These are phyloP conservation scores for Pagrus major DNA, from an alignment of 2,113 vertebrate species.

Conservation along the genomic window DNA sequence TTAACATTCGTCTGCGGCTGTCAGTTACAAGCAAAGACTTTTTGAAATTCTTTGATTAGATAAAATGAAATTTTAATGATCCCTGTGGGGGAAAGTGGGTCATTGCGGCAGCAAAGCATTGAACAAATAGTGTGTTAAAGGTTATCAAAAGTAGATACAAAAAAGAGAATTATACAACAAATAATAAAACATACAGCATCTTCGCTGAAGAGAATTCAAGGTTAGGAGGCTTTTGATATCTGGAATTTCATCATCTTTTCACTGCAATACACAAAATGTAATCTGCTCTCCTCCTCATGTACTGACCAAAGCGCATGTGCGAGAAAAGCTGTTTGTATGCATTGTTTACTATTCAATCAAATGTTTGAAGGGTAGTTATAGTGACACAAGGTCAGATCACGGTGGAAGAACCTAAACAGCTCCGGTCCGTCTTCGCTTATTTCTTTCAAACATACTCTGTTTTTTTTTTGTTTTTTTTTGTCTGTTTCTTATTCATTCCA, in stretches of 20 bases:
- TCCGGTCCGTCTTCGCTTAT: conserved; percentile 41
- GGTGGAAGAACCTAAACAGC: conserved; percentile 29
- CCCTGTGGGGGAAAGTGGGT: conserved; percentile 59
- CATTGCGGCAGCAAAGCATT: conserved; percentile 44
- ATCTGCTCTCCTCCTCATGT: neutral
- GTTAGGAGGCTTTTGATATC: conserved; percentile 20
- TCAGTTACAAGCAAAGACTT: conserved; percentile 46
- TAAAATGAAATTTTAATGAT: conserved; percentile 69
- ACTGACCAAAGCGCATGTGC: conserved; percentile 5
- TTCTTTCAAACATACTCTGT: conserved; percentile 47
- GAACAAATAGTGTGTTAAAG: conserved; percentile 65
- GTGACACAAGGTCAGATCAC: conserved; percentile 58
- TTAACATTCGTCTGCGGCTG: conserved; percentile 32
- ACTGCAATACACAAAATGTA: no score
- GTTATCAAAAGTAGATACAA: conserved; percentile 50
- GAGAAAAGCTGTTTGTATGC: conserved; percentile 43
- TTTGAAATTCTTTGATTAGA: conserved; percentile 64
- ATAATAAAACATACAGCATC: conserved; percentile 31
- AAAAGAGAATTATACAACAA: conserved; percentile 18
- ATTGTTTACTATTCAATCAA: conserved; percentile 46
- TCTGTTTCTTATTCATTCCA: conserved; percentile 34
- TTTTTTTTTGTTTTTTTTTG: conserved; percentile 51
- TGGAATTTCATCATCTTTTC: no score
- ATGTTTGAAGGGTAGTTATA: conserved; percentile 37
- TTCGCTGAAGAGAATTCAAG: conserved; percentile 26